Percentiles rank a stretch among this genome's conserved stretches.
Evolutionary conservation across 2,113 vertebrate genomes (phyloP).

Genomic region (Tenebrosternarchus preto): DNA sequence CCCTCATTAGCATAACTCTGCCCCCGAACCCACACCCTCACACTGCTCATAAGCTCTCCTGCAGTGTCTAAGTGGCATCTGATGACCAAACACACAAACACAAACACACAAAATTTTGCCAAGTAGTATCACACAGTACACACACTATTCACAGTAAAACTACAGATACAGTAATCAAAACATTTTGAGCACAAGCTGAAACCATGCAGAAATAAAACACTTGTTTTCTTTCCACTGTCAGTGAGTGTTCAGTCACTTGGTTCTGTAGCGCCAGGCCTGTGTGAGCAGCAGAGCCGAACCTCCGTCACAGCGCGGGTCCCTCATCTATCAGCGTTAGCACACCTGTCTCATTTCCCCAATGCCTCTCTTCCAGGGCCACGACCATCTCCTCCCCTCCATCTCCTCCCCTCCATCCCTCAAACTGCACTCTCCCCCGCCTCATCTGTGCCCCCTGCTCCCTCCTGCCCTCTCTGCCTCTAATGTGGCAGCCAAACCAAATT

Average conservation of each 20-base stretch:
- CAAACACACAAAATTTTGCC: constrained; percentile 52
- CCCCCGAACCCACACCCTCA: constrained; percentile 68
- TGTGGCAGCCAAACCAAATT: constrained; percentile 97
- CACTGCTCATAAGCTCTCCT: constrained; percentile 82
- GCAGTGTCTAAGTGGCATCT: constrained; percentile 63
- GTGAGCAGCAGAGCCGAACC: neutral
- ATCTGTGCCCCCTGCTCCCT: constrained; percentile 60
- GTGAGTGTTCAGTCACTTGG: too few species aligned
- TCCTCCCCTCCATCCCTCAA: constrained; percentile 68
- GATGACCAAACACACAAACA: constrained; percentile 59
- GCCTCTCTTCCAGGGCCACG: constrained; percentile 72
- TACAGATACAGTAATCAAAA: too few species aligned
- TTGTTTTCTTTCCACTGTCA: too few species aligned
- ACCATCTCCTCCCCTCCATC: too few species aligned
- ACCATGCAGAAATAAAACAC: too few species aligned
- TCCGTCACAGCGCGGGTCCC: constrained; percentile 54
- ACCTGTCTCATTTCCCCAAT: constrained; percentile 83
- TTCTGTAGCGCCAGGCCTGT: too few species aligned
- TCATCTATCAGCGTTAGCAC: constrained; percentile 95
- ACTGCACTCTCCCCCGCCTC: constrained; percentile 56
- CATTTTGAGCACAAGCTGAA: too few species aligned
- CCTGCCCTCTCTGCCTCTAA: constrained; percentile 86
- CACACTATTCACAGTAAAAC: constrained; percentile 28
- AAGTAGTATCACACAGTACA: too few species aligned
- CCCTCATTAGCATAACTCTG: constrained; percentile 68